Evolutionary conservation across 2,888 invertebrate species (phyloP).

Genomic region (Euclidia mi): DNA sequence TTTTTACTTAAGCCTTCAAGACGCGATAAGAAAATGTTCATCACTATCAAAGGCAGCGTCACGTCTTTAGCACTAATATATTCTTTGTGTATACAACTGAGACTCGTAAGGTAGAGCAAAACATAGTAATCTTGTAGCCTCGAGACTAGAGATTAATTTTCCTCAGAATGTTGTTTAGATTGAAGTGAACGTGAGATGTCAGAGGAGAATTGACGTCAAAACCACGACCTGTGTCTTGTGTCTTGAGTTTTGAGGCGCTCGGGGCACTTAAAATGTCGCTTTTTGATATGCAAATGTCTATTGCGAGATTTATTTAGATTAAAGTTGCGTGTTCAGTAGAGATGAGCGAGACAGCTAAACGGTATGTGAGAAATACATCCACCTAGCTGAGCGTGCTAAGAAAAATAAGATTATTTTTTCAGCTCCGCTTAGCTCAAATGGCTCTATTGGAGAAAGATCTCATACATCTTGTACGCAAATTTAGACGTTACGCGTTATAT

Average conservation of each 20-base stretch:
- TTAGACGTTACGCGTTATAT: too few relatives aligned
- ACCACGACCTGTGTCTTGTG: constrained; percentile 27
- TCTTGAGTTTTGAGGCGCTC: constrained; percentile 3
- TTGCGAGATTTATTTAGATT: constrained; percentile 16
- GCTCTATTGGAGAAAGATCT: too few relatives aligned
- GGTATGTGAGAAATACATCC: too few relatives aligned
- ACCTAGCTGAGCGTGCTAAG: too few relatives aligned
- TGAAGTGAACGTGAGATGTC: constrained; percentile 37
- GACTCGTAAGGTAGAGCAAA: constrained; percentile 9
- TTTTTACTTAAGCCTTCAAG: not conserved
- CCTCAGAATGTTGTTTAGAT: constrained; percentile 61
- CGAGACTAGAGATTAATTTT: constrained; percentile 65
- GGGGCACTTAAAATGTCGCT: constrained; percentile 14
- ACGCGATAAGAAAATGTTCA: not conserved
- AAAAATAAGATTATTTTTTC: too few relatives aligned
- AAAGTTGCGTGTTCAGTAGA: not conserved
- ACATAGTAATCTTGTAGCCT: constrained; percentile 39
- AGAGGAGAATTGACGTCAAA: constrained; percentile 32
- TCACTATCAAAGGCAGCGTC: constrained; percentile 1
- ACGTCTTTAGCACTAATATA: not conserved
- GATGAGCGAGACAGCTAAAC: not conserved
- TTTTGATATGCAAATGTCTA: constrained; percentile 23
- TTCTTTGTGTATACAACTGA: constrained; percentile 1
- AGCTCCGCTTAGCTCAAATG: too few relatives aligned
- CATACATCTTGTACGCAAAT: too few relatives aligned